These are phyloP conservation scores for Lysandra bellargus DNA, from an alignment of 2,888 invertebrate genomes.

Conservation along the genomic window DNA sequence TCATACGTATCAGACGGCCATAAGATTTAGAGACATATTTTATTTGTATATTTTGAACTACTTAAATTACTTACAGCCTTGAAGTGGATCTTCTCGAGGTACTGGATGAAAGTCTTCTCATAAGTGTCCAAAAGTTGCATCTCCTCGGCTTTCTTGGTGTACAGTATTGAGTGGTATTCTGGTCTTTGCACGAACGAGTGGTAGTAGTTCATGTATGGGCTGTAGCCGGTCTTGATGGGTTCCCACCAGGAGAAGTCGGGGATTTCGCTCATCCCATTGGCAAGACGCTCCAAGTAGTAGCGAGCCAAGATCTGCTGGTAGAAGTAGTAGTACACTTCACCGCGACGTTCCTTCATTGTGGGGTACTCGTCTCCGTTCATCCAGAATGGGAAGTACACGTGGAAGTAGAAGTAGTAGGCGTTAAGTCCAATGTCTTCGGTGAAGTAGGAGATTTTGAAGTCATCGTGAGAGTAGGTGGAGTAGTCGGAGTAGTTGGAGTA, in stretches of 20 bases:
- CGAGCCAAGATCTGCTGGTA: constrained; percentile 85
- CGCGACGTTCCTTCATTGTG: constrained; percentile 78
- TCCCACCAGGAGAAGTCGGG: constrained; percentile 83
- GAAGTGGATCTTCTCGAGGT: constrained; percentile 77
- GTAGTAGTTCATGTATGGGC: constrained; percentile 43
- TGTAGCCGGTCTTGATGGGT: constrained; percentile 69
- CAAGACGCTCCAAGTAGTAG: constrained; percentile 85
- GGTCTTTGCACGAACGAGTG: constrained; percentile 49
- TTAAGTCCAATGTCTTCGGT: constrained; percentile 86
- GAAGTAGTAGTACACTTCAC: constrained; percentile 83
- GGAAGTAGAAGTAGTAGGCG: constrained; percentile 83
- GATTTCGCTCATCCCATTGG: constrained; percentile 82
- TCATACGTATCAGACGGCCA: not conserved
- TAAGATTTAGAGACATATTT: not conserved
- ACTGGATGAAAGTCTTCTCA: constrained; percentile 76
- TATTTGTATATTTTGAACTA: not conserved
- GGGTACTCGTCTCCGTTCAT: constrained; percentile 75
- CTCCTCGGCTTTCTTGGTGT: constrained; percentile 70
- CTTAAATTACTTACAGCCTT: constrained; percentile 76
- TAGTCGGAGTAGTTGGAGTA: constrained; percentile 82
- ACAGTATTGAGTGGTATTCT: constrained; percentile 80
- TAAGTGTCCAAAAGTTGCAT: constrained; percentile 81
- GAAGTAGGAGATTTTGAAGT: constrained; percentile 83
- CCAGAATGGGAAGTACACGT: constrained; percentile 83
- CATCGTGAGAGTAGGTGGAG: constrained; percentile 73